Evolutionary conservation across 2,888 invertebrate species (phyloP), one percentile per base, ranked within the genome.

Genomic region (Formica aserva): DNA sequence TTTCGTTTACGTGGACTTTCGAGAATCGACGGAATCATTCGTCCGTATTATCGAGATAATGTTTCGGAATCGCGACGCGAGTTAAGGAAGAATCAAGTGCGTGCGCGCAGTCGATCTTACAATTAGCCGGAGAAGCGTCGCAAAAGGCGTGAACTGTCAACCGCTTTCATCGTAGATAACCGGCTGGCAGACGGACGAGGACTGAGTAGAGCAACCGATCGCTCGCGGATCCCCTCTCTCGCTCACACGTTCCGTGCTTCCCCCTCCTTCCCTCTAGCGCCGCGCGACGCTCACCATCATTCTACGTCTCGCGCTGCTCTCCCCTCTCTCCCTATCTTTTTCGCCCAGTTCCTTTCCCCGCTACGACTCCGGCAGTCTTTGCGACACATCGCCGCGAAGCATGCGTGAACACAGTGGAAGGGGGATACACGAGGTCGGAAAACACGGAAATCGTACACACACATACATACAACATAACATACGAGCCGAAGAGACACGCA

Each of bases 181-280:
- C 93, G 93, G 92, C 93, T 93, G 94, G 92, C 93, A 92, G 92
- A 91, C 93, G 93, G 93, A 92, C 92, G 94, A 94, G 94, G 93
- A 94, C 92, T 94, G 93, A 92, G 91, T 89, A 93, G 90, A 87
- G 89, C 90, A 90, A 92, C 92, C 93, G 94, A 93, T 92, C 92
- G 92, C 92, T 92, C 91, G 91, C 91, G 91, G 91, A 91, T 92
- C 91, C 93, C 93, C 94, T 89, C 86, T 84, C 75, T 71, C 81
- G 86, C 81, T 86, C 85, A 89, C 89, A 88, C 86, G 87, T 85
- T 84, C 87, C 81, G 80, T 78, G 84, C 75, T 84, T 87, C 69
- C 74, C 87, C 85, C 85, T 77, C 82, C 86, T 65, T 78, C 72
- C 85, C 82, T 89, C 78, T 75, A 65, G 22, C 18, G 88, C 87